Conservation (phyloP, 1,140 invertebrate species). For the Orchestia grillus region DNA sequence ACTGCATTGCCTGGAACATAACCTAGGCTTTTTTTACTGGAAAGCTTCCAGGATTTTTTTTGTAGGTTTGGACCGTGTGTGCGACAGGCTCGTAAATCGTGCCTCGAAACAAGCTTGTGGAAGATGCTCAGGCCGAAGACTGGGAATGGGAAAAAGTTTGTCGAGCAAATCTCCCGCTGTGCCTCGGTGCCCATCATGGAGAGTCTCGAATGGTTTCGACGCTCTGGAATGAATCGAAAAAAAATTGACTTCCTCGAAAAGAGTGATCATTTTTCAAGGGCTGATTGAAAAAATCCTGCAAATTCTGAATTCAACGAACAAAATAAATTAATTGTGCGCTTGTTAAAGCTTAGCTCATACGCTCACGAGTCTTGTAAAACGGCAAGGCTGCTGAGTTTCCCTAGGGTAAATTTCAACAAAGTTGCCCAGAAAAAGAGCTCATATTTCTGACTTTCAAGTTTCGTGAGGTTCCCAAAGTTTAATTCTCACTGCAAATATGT, state of each 20-base stretch:
- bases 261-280: too few relatives aligned
- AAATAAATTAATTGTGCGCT: background rate
- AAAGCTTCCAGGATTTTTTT: background rate
- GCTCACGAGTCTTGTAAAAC: background rate
- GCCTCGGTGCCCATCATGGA: background rate
- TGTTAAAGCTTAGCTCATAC: background rate
- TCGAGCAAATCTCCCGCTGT: background rate
- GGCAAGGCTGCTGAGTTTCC: background rate
- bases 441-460: background rate
- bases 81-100: conserved; percentile 18
- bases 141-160: background rate
- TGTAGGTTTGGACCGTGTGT: background rate
- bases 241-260: background rate
- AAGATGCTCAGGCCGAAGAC: background rate
- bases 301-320: background rate
- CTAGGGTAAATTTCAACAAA: background rate
- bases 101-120: background rate
- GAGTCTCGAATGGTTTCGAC: background rate
- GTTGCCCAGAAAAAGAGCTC: background rate
- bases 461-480: background rate
- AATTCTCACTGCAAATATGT: background rate
- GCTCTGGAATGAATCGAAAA: background rate
- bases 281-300: background rate
- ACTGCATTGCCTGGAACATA: conserved; percentile 7
- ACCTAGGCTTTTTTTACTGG: background rate